Evolutionary conservation across 1,140 invertebrate genomes (phyloP).

Genomic region (Zaprionus gabonicus): DNA sequence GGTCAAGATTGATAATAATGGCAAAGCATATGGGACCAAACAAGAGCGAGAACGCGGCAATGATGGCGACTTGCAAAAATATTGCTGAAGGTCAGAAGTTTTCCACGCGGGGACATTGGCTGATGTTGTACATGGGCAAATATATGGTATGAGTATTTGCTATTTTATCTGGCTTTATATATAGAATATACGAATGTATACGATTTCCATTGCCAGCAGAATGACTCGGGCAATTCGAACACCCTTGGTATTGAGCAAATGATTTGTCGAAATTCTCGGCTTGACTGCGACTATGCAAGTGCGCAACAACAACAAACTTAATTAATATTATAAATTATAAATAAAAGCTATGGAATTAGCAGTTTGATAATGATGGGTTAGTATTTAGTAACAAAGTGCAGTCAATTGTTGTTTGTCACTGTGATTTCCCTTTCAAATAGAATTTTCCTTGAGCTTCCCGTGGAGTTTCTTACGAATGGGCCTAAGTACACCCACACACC

Average conservation of each 20-base stretch:
- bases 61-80: constrained; percentile 70
- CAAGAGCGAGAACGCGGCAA: constrained; percentile 45
- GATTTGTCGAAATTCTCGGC: constrained; percentile 40
- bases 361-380: constrained; percentile 1
- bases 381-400: background rate
- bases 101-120: constrained; percentile 20
- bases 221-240: constrained; percentile 63
- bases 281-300: constrained; percentile 38
- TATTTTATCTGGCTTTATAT: constrained; percentile 4
- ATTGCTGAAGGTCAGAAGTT: constrained; percentile 70
- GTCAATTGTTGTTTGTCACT: background rate
- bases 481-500: background rate
- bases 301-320: constrained; percentile 25
- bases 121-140: constrained; percentile 20
- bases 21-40: constrained; percentile 62
- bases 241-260: constrained; percentile 68
- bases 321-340: constrained; percentile 14
- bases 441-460: constrained; percentile 1
- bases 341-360: background rate
- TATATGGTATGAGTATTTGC: background rate
- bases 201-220: background rate
- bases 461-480: background rate
- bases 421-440: background rate
- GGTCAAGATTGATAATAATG: constrained; percentile 66
- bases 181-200: background rate